phyloP scores from a whole-genome alignment of 2,113 vertebrate genomes.

The Monarcha castaneiventris region DNA sequence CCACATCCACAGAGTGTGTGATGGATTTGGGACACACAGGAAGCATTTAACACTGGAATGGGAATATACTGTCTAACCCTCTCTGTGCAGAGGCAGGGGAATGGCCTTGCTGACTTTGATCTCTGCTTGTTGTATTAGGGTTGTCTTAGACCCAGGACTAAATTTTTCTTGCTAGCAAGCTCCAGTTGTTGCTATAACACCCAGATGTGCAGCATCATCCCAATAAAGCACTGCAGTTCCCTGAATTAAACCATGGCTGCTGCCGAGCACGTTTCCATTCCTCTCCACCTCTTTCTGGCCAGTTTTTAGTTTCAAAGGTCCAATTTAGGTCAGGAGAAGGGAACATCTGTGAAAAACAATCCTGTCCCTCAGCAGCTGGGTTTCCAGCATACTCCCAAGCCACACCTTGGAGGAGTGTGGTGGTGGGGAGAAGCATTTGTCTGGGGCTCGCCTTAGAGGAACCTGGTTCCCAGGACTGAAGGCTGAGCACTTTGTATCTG shows the following conservation, averaged over 20 bases:
- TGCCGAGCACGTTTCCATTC: background rate
- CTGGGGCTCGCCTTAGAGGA: background rate
- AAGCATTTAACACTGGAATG: background rate
- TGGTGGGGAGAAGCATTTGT: background rate
- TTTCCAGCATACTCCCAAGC: background rate
- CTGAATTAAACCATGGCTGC: background rate
- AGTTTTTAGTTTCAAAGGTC: background rate
- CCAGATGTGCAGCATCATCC: background rate
- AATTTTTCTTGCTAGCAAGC: background rate
- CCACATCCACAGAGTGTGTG: accelerated
- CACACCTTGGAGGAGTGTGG: background rate
- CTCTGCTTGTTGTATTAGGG: background rate
- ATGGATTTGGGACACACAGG: background rate
- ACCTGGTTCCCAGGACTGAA: background rate
- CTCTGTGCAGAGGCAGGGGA: background rate
- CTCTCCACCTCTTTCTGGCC: background rate
- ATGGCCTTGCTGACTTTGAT: background rate
- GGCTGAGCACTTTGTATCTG: background rate
- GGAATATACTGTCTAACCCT: background rate
- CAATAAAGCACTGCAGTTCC: background rate
- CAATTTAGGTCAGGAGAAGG: background rate
- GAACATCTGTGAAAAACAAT: background rate
- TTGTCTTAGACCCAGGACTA: background rate
- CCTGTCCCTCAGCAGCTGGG: accelerated
- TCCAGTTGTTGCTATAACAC: background rate